Base-by-base conservation (phyloP, 2,797 vertebrate species). In the Melanogrammus aeglefinus region DNA sequence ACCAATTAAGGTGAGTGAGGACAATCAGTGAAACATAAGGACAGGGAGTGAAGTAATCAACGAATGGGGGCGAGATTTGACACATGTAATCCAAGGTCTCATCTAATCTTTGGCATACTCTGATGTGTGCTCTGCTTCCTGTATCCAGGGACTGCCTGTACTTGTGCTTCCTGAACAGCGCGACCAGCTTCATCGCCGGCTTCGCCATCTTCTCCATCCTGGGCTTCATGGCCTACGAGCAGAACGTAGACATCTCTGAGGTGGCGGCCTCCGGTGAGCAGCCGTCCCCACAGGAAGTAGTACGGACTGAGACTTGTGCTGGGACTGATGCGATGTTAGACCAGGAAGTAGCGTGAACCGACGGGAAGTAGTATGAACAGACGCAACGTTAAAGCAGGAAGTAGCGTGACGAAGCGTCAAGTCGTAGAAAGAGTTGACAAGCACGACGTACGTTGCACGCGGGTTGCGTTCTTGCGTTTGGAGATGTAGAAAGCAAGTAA, bases 131-230 rank as follows among this genome's bases (percentile, higher is more conserved):
- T 47, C 18, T 36, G 29, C 12, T 89, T 89, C 71, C 88, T 36
- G 29, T 14, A 89, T 88, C 71, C 88, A 98, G 97, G 88, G 97
- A 98, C 80, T 97, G 96, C 51, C 72, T 97, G 29, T 88, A 95
- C 0, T 90, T 98, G 51, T 97, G 96, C 87, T 94, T 95, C 81
- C 87, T 98, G 79, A 97, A 97, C 91, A 97, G 97, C 0, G 94
- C 95, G 71, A 98, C 96, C 82, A 98, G 97, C 82, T 97, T 98
- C 0, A 87, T 97, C 78, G 96, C 97, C 0, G 96, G 97, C 18
- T 97, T 98, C 82, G 96, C 96, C 0, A 97, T 98, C 90, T 98
- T 98, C 88, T 97, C 96, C 84, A 96, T 98, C 86, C 89, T 98
- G 91, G 97, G 97, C 72, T 98, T 98, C 90, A 97, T 98, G 97